These are phyloP conservation scores for Spheniscus humboldti DNA, from an alignment of 2,797 vertebrate genomes.

Conservation along the genomic window DNA sequence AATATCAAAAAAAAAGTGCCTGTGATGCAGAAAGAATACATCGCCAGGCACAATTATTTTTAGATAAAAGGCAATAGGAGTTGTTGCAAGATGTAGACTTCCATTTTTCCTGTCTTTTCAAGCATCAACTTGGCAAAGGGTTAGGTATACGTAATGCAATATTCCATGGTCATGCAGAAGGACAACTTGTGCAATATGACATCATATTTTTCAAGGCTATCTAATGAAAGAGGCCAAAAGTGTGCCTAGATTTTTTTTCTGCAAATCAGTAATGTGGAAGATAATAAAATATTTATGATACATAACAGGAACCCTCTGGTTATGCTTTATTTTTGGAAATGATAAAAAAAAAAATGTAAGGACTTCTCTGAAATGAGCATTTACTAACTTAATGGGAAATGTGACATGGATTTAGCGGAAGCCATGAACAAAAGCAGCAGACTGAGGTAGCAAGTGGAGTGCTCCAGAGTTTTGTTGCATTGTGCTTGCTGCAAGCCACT, in stretches of 20 bases:
- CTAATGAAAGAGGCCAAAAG: not conserved
- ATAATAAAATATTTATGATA: constrained; percentile 54
- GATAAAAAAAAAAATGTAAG: not conserved
- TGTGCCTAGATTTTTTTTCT: not conserved
- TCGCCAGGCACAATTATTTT: not conserved
- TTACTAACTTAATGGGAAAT: constrained; percentile 10
- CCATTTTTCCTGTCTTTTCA: not conserved
- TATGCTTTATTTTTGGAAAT: constrained; percentile 51
- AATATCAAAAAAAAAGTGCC: not conserved
- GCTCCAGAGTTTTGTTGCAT: not conserved
- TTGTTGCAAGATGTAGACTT: not conserved
- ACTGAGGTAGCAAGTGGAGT: not conserved
- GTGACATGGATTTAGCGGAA: not conserved
- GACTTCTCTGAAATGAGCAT: constrained; percentile 26
- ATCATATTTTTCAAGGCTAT: not conserved
- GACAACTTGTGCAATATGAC: not conserved
- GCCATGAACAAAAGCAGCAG: not conserved
- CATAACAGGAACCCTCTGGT: constrained; percentile 28
- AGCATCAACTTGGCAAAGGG: not conserved
- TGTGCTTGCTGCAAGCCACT: not conserved
- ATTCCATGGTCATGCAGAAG: not conserved
- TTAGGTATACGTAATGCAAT: not conserved
- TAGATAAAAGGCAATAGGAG: not conserved
- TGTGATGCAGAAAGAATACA: not conserved
- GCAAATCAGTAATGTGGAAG: constrained; percentile 14